A percentile compares a stretch with the other conserved stretches of the same genome.
phyloP scores from a whole-genome alignment of 2,797 vertebrate genomes.

The Nasua narica region DNA sequence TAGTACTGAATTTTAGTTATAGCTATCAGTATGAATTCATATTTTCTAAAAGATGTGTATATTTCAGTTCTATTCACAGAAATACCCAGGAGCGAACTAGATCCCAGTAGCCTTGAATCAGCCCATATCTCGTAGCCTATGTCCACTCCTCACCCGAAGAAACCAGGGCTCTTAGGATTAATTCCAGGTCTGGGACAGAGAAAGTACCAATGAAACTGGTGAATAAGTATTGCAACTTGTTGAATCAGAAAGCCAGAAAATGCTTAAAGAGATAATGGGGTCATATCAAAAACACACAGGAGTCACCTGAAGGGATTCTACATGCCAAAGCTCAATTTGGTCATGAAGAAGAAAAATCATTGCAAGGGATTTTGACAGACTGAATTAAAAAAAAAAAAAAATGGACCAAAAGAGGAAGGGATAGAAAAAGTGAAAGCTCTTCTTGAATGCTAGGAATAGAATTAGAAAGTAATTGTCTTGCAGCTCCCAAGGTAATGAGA shows the following conservation, averaged over 20 bases:
- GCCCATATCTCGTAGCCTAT: background rate
- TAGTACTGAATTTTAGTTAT: background rate
- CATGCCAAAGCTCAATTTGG: background rate
- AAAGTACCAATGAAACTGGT: background rate
- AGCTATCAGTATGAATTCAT: background rate
- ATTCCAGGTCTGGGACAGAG: background rate
- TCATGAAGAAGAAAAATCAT: background rate
- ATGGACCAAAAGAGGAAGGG: background rate
- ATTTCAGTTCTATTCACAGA: background rate
- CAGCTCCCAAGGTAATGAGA: background rate
- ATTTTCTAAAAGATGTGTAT: background rate
- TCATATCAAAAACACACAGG: background rate
- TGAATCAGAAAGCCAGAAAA: background rate
- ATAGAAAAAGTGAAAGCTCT: background rate
- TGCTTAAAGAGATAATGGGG: background rate
- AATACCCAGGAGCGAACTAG: background rate
- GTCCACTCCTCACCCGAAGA: background rate
- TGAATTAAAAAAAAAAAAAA: background rate
- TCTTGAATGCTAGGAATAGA: background rate
- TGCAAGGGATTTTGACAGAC: background rate
- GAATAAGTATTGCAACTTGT: background rate
- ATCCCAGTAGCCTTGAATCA: background rate
- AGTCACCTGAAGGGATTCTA: background rate
- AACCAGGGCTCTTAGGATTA: background rate
- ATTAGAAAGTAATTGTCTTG: background rate